Percentiles rank a stretch among this genome's conserved stretches.
phyloP scores from a whole-genome alignment of 2,797 vertebrate genomes.

The Serranus cabrilla region DNA sequence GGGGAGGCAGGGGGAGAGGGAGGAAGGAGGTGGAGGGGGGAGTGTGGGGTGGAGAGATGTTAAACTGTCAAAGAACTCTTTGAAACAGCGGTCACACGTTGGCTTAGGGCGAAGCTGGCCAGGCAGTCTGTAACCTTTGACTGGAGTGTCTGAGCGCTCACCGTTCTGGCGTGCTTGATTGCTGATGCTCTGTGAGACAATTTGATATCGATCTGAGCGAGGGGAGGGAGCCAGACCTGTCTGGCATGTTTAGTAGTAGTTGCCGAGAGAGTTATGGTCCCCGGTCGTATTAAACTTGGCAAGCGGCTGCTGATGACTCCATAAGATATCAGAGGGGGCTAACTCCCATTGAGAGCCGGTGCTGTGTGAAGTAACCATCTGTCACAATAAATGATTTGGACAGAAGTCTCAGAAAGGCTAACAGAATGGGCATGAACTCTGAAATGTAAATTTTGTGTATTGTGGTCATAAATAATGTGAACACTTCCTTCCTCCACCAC shows the following conservation, averaged over 20 bases:
- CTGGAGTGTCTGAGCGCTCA: constrained; percentile 59
- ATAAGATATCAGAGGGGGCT: constrained; percentile 60
- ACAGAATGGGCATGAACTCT: constrained; percentile 35
- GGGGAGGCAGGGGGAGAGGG: constrained; percentile 4
- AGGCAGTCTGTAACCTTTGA: constrained; percentile 66
- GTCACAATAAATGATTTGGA: constrained; percentile 56
- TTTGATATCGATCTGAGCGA: constrained; percentile 74
- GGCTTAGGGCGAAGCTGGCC: constrained; percentile 51
- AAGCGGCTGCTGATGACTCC: constrained; percentile 69
- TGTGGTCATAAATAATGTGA: constrained; percentile 52
- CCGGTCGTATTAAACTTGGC: constrained; percentile 69
- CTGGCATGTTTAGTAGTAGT: constrained; percentile 69
- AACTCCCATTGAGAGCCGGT: constrained; percentile 29
- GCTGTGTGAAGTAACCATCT: constrained; percentile 45
- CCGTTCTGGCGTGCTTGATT: constrained; percentile 57
- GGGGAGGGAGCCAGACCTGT: constrained; percentile 59
- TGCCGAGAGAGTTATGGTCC: constrained; percentile 70
- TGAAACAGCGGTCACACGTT: constrained; percentile 58
- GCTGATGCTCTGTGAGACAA: constrained; percentile 70
- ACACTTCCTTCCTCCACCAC: constrained; percentile 54
- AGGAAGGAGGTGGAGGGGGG: constrained; percentile 10
- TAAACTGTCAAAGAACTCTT: constrained; percentile 73
- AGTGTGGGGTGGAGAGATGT: constrained; percentile 46
- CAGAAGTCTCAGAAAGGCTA: constrained; percentile 25
- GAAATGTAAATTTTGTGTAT: constrained; percentile 40